Base-by-base conservation (phyloP, 2,888 invertebrate genomes). In the Digitonthophagus gazella region DNA sequence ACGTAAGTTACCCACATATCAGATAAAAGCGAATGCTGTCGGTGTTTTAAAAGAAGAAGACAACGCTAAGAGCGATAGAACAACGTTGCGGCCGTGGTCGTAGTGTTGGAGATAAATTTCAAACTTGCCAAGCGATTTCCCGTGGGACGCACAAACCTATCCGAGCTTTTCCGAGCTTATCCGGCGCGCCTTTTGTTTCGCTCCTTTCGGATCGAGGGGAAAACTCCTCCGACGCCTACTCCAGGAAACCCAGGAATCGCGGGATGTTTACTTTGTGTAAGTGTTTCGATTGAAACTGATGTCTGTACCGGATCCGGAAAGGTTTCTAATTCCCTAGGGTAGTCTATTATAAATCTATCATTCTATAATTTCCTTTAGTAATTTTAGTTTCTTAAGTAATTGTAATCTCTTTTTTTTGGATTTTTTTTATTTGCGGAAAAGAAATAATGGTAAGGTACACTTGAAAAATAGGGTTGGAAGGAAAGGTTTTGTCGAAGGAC, bases 71-170 rank as follows among this genome's bases (percentile, higher is more conserved):
- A 15, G 61, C 28, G 66, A 66, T 57, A 20, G 57, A 66, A 66
- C 57, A 66, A 44, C 28, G 28, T 44, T 44, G 28, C 11, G 28
- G 28, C 11, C n/a, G n/a, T n/a, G n/a, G 28, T 44, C 28, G 22
- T 54, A 56, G 61, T 28, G 18, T 67, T 58, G 20, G 58, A 64
- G 71, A 71, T 68, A 71, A 71, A 71, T 71, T 71, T 66, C 66
- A 64, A 68, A 71, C 66, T 71, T 71, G 68, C 57, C 20, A 22
- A 64, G 19, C 67, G 67, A 73, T 73, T 73, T 73, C 73, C 73
- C 73, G n/a, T 15, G 71, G 71, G 73, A 68, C 19, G 65, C 64
- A 72, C 73, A 73, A 73, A 73, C 73, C 72, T 71, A 73, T 73
- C 72, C 68, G 65, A 19, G 19, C 54, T 66, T 64, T 66, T 58